Evolutionary conservation across 2,888 invertebrate genomes (phyloP), one percentile per base, ranked within the genome.

Genomic region (Dorcus parallelipipedus): DNA sequence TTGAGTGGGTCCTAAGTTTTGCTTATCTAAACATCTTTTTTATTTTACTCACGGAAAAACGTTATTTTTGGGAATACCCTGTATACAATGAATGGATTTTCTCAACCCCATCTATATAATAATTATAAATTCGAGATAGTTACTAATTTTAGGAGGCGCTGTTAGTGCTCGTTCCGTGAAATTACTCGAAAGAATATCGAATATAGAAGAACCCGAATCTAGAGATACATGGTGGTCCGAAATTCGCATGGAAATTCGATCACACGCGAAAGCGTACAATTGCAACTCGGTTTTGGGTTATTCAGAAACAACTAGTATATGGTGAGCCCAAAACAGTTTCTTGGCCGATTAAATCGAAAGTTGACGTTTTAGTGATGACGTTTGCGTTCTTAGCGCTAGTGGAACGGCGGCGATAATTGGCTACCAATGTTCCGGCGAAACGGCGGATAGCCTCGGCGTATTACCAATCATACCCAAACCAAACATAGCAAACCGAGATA

Each of bases 191-290:
- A 83, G 91, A 65, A 89, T 91, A 57, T 86, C 88, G 47, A 92
- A 91, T 77, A 84, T 90, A 52, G 93, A 95, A 69, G 96, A 96
- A 76, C 92, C 93, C 10, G 95, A 95, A 73, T 89, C 91, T 3
- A 84, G 97, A 43, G 96, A 97, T 71, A 89, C 90, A 1, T 97
- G 97, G 96, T 98, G 98, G 97, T 93, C 91, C 0, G 97, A 98
- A 79, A 83, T 98, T 23, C 81, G 98, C 51, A 95, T 95, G 76
- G 98, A 98, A 82, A 90, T 98, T 57, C 84, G 96, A 0, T 95
- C 97, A 3, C 97, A 98, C 76, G 93, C 95, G 4, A 82, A 94
- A 41, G 91, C 95, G 1, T 81, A 98, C 62, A 91, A 93, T 9
- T 98, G 98, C 71, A 95, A 96, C 76, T 94, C 95, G 4, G 94